Percentiles rank a stretch among this genome's conserved stretches.
Conservation (phyloP, 1,140 invertebrate species). For the Uloborus diversus region DNA sequence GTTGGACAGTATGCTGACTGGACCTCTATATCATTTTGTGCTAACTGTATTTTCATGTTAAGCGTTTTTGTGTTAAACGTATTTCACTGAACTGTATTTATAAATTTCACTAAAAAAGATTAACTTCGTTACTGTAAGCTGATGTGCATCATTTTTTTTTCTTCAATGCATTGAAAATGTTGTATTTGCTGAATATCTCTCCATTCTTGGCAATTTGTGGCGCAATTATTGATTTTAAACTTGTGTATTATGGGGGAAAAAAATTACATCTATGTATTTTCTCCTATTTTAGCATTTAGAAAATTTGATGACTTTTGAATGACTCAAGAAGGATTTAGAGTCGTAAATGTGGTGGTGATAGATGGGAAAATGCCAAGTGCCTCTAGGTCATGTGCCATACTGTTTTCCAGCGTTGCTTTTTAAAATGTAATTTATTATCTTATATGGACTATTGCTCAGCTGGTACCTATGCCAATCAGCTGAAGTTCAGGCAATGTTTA, state of each 20-base stretch:
- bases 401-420: no score
- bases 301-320: constrained; percentile 55
- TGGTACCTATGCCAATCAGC: no score
- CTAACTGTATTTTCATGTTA: no score
- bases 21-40: no score
- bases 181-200: background rate
- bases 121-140: background rate
- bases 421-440: no score
- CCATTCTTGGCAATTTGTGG: background rate
- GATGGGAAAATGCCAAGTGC: constrained; percentile 32
- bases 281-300: constrained; percentile 41
- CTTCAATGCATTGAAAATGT: background rate
- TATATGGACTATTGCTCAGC: no score
- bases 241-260: background rate
- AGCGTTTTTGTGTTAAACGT: no score
- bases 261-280: background rate
- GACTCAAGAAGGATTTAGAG: background rate
- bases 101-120: background rate
- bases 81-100: no score
- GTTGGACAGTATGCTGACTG: no score
- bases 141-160: background rate
- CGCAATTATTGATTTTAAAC: background rate
- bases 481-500: no score
- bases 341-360: background rate
- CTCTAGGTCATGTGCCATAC: constrained; percentile 49